Evolutionary conservation across 1,140 invertebrate species (phyloP).

Genomic region (Phocides pigmalion): DNA sequence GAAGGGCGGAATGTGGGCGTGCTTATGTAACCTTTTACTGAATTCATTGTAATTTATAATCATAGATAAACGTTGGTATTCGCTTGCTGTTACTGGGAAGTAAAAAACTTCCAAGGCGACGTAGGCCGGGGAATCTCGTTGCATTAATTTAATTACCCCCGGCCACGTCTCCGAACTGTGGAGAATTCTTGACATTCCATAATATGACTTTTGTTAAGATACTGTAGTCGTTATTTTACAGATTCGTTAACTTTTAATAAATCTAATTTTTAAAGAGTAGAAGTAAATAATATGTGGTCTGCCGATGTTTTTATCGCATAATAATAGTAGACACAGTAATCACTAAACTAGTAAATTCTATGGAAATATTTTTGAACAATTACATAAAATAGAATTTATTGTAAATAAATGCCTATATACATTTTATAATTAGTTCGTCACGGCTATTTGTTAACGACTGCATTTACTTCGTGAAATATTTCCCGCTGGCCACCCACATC

Average conservation of each 20-base stretch:
- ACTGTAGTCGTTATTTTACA: background rate
- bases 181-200: background rate
- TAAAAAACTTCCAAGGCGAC: background rate
- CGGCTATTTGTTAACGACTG: no score
- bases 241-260: background rate
- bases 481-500: no score
- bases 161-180: background rate
- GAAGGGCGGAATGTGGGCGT: background rate
- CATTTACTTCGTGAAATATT: no score
- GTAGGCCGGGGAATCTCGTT: background rate
- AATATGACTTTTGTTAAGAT: background rate
- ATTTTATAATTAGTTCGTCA: no score
- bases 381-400: no score
- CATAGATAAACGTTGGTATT: background rate
- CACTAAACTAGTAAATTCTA: no score
- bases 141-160: background rate
- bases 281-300: no score
- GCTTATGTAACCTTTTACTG: background rate
- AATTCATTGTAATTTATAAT: background rate
- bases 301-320: no score
- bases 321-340: no score
- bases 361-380: no score
- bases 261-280: no score
- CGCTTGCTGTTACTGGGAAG: background rate
- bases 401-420: no score